phyloP scores from a whole-genome alignment of 2,797 vertebrate genomes.

The Catamblyrhynchus diadema region DNA sequence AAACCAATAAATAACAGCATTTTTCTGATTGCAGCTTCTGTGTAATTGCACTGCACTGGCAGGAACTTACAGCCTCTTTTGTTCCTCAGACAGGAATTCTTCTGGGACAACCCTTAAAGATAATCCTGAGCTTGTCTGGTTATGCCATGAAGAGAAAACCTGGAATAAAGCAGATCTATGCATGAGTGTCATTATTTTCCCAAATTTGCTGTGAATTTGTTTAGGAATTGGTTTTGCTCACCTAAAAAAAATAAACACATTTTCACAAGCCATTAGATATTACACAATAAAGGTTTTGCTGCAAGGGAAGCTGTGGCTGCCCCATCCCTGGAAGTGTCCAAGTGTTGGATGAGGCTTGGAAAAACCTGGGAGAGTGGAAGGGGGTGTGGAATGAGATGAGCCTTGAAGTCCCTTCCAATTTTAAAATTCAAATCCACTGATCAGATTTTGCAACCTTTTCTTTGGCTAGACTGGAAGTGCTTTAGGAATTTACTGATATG shows the following conservation, averaged over 20 bases:
- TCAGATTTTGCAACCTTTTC: background rate
- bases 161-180: conserved; percentile 67
- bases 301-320: background rate
- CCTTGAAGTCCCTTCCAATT: background rate
- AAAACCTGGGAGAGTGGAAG: background rate
- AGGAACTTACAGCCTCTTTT: conserved; percentile 85
- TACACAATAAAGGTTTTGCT: background rate
- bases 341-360: background rate
- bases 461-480: background rate
- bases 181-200: background rate
- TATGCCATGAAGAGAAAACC: conserved; percentile 89
- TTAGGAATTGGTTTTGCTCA: background rate
- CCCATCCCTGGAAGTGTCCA: background rate
- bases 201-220: background rate
- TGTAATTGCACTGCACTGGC: background rate
- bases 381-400: background rate
- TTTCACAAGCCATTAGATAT: background rate
- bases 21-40: background rate
- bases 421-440: background rate
- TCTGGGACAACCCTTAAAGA: conserved; percentile 81
- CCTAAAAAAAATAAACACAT: background rate
- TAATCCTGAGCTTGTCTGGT: conserved; percentile 78
- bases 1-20: background rate
- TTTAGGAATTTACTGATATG: background rate
- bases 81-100: conserved; percentile 82